These are phyloP conservation scores for Bilobella aurantiaca DNA, from an alignment of 1,140 invertebrate genomes.

Conservation along the genomic window DNA sequence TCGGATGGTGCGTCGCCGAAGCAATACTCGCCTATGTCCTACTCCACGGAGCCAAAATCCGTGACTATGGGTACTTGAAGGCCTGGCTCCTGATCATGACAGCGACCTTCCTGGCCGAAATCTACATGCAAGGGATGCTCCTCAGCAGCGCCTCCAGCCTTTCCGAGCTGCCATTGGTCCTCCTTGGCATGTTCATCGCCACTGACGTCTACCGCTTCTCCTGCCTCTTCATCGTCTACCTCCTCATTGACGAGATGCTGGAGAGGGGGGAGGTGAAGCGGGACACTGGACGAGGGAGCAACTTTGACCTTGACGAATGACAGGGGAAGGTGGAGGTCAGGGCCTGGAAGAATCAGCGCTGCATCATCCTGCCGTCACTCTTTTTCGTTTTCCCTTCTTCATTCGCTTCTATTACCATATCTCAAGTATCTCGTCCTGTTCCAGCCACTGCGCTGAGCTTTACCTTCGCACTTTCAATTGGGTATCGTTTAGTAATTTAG, in stretches of 20 bases:
- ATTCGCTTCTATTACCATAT: not conserved
- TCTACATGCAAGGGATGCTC: not conserved
- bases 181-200: not conserved
- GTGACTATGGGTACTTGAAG: conserved; percentile 15
- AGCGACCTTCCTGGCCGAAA: conserved; percentile 2
- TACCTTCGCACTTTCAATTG: conserved; percentile 1
- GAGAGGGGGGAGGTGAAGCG: conserved; percentile 2
- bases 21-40: conserved; percentile 7
- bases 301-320: not conserved
- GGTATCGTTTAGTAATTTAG: no score
- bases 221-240: conserved; percentile 9
- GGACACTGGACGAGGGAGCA: not conserved
- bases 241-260: conserved; percentile 13
- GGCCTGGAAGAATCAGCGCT: not conserved
- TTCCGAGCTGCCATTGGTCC: not conserved
- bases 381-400: not conserved
- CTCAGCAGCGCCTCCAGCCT: not conserved
- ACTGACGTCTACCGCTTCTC: conserved; percentile 4
- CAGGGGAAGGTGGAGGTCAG: not conserved
- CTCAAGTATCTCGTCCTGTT: not conserved
- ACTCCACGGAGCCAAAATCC: not conserved
- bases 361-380: not conserved
- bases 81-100: conserved; percentile 11
- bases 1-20: conserved; percentile 1
- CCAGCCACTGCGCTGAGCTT: not conserved